phyloP scores from a whole-genome alignment of 2,888 invertebrate genomes.

The Empis stercorea region DNA sequence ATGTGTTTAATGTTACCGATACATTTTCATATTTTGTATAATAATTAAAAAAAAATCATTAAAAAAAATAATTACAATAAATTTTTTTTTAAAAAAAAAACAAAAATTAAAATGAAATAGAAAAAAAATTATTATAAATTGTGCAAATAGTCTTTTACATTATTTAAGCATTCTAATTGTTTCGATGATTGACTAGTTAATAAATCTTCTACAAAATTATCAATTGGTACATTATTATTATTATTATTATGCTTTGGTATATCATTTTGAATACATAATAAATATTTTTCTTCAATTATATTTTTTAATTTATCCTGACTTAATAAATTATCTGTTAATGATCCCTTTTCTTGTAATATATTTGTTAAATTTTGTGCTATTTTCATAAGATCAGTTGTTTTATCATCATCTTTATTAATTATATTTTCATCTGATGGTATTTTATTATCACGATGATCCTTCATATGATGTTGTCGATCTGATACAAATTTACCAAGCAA shows the following conservation, averaged over 20 bases:
- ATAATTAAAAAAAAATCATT: no score
- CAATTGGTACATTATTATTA: conserved; percentile 27
- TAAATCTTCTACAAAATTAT: conserved; percentile 22
- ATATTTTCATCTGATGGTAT: conserved; percentile 13
- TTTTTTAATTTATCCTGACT: conserved; percentile 27
- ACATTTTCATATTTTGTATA: no score
- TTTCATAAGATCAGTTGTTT: conserved; percentile 2
- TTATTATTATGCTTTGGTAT: conserved; percentile 29
- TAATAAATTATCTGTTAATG: conserved; percentile 24
- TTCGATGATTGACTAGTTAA: conserved; percentile 29
- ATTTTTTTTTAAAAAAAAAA: no score
- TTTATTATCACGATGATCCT: conserved; percentile 22
- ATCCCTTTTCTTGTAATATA: conserved; percentile 11
- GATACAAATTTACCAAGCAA: conserved; percentile 35
- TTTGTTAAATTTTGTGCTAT: conserved; percentile 15
- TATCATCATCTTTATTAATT: conserved; percentile 12
- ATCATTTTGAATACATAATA: conserved; percentile 30
- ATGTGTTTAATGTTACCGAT: no score
- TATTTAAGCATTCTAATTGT: conserved; percentile 23
- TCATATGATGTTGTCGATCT: conserved; percentile 28
- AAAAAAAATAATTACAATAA: no score
- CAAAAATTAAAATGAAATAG: no score
- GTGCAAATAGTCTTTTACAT: neutral
- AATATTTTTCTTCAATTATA: conserved; percentile 31
- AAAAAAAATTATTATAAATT: neutral